Conservation (phyloP, 1,140 invertebrate genomes). For the Uloborus diversus region DNA sequence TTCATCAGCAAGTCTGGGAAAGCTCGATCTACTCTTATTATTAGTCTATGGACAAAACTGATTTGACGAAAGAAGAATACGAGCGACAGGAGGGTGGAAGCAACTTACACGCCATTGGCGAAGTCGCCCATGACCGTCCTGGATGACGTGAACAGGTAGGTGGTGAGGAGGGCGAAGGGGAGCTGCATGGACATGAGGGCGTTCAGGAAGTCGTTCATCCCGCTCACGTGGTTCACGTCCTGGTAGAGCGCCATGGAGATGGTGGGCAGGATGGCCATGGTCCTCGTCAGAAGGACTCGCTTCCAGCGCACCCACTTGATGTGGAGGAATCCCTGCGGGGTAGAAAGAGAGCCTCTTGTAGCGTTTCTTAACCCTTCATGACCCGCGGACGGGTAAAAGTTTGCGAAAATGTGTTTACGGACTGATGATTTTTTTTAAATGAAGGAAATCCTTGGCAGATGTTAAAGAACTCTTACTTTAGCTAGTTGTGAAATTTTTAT, state of each 20-base stretch:
- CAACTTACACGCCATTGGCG: conserved; percentile 75
- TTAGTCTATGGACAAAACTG: too few species aligned
- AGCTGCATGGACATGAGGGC: conserved; percentile 87
- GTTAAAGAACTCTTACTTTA: too few species aligned
- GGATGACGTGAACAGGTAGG: conserved; percentile 87
- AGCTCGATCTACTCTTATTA: too few species aligned
- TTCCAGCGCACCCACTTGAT: conserved; percentile 89
- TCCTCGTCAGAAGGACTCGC: conserved; percentile 84
- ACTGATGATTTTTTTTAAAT: too few species aligned
- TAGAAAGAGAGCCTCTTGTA: too few species aligned
- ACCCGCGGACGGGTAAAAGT: too few species aligned
- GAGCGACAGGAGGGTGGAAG: background rate
- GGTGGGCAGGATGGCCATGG: conserved; percentile 90
- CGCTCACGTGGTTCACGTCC: conserved; percentile 78
- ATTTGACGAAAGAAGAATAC: background rate
- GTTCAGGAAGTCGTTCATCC: conserved; percentile 91
- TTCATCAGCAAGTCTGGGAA: too few species aligned
- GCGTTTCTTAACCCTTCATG: too few species aligned
- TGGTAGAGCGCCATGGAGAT: conserved; percentile 80
- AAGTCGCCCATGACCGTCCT: conserved; percentile 84
- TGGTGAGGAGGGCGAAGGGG: conserved; percentile 85
- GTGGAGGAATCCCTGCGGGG: conserved; percentile 83
- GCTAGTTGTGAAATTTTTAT: too few species aligned
- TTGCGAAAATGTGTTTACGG: too few species aligned
- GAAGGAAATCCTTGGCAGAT: too few species aligned